Base-by-base conservation (phyloP, 2,113 vertebrate species). In the Monarcha castaneiventris region DNA sequence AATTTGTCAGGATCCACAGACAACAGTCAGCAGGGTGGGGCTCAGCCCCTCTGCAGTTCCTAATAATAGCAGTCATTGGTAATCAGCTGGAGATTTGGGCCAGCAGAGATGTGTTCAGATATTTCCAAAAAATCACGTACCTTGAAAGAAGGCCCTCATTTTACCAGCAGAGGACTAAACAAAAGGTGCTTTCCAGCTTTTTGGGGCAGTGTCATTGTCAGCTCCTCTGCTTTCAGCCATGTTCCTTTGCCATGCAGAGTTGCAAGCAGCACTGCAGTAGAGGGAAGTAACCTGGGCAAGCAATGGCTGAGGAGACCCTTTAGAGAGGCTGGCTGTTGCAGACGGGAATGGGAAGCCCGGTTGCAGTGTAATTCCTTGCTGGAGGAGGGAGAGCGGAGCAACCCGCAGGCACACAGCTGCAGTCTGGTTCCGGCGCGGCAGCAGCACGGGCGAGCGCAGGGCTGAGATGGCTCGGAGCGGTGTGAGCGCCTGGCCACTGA, bases 51-150 rank as follows among this genome's bases (percentile, higher is more conserved):
- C 77, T 66, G 78, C 67, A 67, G 41, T 79, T 48, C 73, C 86
- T 97, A 93, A 90, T 77, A 92, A 96, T 92, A 97, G 92, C 86
- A 84, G 64, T 72, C 91, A 25, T 93, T 97, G 95, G 39, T 61
- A 64, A 13, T 76, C 16, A 18, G 13, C 29, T 63, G 32, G 78
- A 93, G 66, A 30, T 84, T 76, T 48, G 67, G 63, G 39, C 49
- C 55, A 84, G 64, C 37, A 75, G 22, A 49, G 20, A 16, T 63
- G 17, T 43, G 23, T 59, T 84, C 37, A 58, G 27, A 8, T 59
- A 43, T 78, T 84, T n/a, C 39, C 0, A 49, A 80, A 77, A 81
- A 58, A 43, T 20, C 9, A 32, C 37, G 7, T 41, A 37, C n/a
- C 51, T 41, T 77, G 55, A 80, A 73, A 74, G 41, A 80, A 73